A percentile compares a stretch with the other conserved stretches of the same genome.
Evolutionary conservation across 2,797 vertebrate species (phyloP).

Genomic region (Cynopterus sphinx): DNA sequence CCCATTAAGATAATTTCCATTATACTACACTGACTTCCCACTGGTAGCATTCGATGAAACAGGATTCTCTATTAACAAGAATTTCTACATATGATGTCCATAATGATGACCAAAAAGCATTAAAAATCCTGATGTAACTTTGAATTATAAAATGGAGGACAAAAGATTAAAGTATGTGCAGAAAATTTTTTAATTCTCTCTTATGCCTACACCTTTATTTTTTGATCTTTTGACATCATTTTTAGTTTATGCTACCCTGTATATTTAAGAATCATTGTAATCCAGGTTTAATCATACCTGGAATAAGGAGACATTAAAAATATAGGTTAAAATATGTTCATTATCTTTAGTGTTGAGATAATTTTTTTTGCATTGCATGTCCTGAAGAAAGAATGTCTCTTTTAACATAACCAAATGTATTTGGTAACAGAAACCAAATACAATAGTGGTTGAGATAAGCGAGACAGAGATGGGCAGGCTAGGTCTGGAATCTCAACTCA

Average conservation of each 20-base stretch:
- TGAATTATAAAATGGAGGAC: neutral
- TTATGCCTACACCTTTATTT: neutral
- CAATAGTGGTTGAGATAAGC: neutral
- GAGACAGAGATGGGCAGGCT: neutral
- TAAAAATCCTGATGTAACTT: neutral
- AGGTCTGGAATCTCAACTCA: neutral
- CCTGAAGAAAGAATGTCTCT: neutral
- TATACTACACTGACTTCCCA: neutral
- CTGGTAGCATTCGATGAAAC: neutral
- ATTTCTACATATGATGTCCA: neutral
- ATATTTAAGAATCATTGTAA: neutral
- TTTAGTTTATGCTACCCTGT: neutral
- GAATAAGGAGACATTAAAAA: neutral
- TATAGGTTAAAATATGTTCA: conserved; percentile 9
- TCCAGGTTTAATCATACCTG: neutral
- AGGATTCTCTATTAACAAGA: neutral
- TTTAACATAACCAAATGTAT: no score
- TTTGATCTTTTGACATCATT: neutral
- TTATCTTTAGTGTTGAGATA: neutral
- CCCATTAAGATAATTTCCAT: neutral
- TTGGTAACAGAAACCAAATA: conserved; percentile 17
- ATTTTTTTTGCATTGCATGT: neutral
- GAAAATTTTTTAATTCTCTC: neutral
- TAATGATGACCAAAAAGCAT: neutral
- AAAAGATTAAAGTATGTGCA: neutral